A percentile compares a stretch with the other conserved stretches of the same genome.
Conservation (phyloP, 2,888 invertebrate genomes). For the Andrena bicolor region DNA sequence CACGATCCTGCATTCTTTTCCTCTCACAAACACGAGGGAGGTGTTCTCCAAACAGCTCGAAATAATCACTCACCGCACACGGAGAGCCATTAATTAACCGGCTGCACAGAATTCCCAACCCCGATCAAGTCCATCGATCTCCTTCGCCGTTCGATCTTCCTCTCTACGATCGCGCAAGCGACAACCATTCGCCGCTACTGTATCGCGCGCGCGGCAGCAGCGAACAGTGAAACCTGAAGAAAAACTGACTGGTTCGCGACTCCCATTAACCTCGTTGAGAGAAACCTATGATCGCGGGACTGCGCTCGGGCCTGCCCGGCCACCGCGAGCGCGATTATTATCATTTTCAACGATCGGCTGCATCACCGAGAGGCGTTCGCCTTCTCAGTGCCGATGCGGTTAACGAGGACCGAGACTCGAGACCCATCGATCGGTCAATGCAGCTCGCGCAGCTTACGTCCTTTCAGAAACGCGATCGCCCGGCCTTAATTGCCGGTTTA, state of each 20-base stretch:
- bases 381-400: background rate
- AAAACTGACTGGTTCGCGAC: slow-evolving; percentile 64
- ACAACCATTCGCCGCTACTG: background rate
- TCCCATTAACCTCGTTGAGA: slow-evolving; percentile 70
- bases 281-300: slow-evolving; percentile 57
- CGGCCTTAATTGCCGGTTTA: slow-evolving; percentile 5
- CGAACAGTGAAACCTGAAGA: slow-evolving; percentile 63
- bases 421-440: slow-evolving; percentile 18
- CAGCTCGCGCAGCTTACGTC: background rate
- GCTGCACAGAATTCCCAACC: no score
- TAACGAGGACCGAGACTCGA: background rate
- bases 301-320: slow-evolving; percentile 2
- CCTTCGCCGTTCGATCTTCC: background rate
- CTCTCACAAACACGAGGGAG: background rate
- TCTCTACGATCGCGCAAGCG: background rate
- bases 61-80: no score
- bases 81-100: no score
- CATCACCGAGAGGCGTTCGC: slow-evolving; percentile 1
- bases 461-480: slow-evolving; percentile 9
- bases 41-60: background rate
- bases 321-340: slow-evolving; percentile 40
- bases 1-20: background rate
- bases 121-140: background rate
- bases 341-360: slow-evolving; percentile 51
- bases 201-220: background rate